Percentiles rank a stretch among this genome's conserved stretches.
These are phyloP conservation scores for Gnathonemus longibarbis DNA, from an alignment of 2,113 vertebrate genomes.

Conservation along the genomic window DNA sequence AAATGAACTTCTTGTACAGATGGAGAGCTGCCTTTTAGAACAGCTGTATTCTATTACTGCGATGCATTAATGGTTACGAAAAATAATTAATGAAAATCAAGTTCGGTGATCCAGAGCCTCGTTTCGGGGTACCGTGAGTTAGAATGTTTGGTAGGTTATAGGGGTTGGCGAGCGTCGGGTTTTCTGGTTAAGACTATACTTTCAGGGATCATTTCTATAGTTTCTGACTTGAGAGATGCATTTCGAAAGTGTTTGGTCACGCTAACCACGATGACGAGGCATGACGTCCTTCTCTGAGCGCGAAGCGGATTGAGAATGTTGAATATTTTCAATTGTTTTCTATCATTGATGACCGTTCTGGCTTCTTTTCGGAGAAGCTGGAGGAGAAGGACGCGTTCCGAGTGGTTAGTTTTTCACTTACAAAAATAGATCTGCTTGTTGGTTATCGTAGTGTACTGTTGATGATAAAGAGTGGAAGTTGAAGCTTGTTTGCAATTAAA, in stretches of 20 bases:
- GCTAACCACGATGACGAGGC: conserved; percentile 49
- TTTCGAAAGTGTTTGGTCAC: conserved; percentile 45
- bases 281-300: conserved; percentile 40
- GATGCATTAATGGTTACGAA: not conserved
- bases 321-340: conserved; percentile 15
- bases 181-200: conserved; percentile 7
- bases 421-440: too few species aligned
- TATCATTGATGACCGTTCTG: conserved; percentile 49
- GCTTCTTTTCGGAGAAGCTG: not conserved
- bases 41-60: not conserved
- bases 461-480: too few species aligned
- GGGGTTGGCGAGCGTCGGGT: not conserved
- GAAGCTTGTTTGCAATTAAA: too few species aligned
- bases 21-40: not conserved
- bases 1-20: not conserved
- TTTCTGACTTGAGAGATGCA: conserved; percentile 48
- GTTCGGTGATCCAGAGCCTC: not conserved
- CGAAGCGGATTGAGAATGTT: conserved; percentile 26
- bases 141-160: not conserved
- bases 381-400: conserved; percentile 41
- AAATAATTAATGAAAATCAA: not conserved
- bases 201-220: conserved; percentile 65
- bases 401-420: conserved; percentile 28
- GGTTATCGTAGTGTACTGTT: too few species aligned
- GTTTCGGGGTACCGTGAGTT: not conserved